Conservation (phyloP, 2,113 vertebrate genomes). For the Puntigrus tetrazona region DNA sequence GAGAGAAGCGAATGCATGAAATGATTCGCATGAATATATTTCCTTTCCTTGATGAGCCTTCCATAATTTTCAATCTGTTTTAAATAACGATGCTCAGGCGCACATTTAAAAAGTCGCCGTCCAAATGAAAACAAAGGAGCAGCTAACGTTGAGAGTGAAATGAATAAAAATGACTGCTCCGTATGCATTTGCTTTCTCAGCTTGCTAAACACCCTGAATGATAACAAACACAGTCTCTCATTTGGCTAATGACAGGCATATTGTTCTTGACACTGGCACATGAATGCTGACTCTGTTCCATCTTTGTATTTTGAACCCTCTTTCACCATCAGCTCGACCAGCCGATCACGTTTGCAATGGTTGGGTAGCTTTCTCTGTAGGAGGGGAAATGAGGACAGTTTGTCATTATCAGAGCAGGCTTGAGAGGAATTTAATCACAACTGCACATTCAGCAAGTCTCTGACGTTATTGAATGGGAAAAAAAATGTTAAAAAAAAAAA, state of each 20-base stretch:
- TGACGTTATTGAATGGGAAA: conserved; percentile 37
- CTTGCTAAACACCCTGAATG: conserved; percentile 47
- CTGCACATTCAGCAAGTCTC: conserved; percentile 58
- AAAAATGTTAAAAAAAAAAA: conserved; percentile 34
- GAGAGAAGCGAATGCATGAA: neutral
- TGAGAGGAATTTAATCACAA: conserved; percentile 59
- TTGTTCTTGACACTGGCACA: conserved; percentile 33
- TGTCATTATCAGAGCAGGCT: conserved; percentile 55
- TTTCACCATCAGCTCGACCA: neutral
- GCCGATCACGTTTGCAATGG: conserved; percentile 37
- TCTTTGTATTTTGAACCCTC: conserved; percentile 43
- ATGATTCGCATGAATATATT: conserved; percentile 14
- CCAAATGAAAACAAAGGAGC: conserved; percentile 44
- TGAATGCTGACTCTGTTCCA: conserved; percentile 43
- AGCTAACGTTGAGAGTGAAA: conserved; percentile 8
- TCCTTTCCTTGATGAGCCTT: conserved; percentile 20
- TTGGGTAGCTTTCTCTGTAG: conserved; percentile 46
- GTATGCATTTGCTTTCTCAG: conserved; percentile 39
- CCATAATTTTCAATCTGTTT: conserved; percentile 39
- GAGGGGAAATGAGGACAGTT: conserved; percentile 58
- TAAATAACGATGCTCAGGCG: conserved; percentile 30
- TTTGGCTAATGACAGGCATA: conserved; percentile 42
- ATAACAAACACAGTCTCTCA: conserved; percentile 34
- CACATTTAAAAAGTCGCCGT: conserved; percentile 35
- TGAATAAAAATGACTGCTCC: conserved; percentile 38